A percentile compares a stretch with the other conserved stretches of the same genome.
phyloP scores from a whole-genome alignment of 1,140 invertebrate species.

The Aphaenogaster floridana region DNA sequence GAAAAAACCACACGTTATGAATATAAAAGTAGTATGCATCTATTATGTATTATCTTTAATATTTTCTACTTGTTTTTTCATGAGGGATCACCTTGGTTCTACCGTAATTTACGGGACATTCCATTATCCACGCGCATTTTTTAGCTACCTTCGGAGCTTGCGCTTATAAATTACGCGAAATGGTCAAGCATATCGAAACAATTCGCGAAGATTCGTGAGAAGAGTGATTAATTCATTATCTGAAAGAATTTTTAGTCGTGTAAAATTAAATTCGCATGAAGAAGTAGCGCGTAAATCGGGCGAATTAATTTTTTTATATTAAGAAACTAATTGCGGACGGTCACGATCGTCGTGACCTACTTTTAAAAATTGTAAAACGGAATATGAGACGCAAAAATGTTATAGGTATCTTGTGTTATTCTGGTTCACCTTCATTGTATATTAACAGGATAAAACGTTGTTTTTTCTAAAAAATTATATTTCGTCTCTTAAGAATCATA shows the following conservation, averaged over 20 bases:
- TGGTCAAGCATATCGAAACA: background rate
- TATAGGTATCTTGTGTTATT: conserved; percentile 15
- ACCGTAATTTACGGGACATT: conserved; percentile 1
- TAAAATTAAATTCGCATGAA: background rate
- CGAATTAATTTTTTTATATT: conserved; percentile 47
- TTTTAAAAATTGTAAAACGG: conserved; percentile 16
- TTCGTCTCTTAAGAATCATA: background rate
- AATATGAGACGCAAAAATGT: conserved; percentile 18
- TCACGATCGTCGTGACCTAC: conserved; percentile 45
- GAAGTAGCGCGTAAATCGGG: conserved; percentile 31
- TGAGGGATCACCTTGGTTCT: background rate
- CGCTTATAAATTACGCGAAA: background rate
- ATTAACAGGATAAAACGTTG: background rate
- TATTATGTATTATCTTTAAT: background rate
- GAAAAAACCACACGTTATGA: background rate
- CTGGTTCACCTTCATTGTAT: background rate
- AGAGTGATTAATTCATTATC: background rate
- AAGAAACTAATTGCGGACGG: conserved; percentile 33
- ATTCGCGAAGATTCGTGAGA: background rate
- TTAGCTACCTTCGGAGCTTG: background rate
- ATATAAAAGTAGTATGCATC: background rate
- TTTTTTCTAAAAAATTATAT: background rate
- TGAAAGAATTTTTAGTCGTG: background rate
- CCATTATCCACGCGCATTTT: conserved; percentile 10
- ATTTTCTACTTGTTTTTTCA: conserved; percentile 9